Base-by-base conservation (phyloP, 2,888 invertebrate genomes). In the Sinelater perroti region DNA sequence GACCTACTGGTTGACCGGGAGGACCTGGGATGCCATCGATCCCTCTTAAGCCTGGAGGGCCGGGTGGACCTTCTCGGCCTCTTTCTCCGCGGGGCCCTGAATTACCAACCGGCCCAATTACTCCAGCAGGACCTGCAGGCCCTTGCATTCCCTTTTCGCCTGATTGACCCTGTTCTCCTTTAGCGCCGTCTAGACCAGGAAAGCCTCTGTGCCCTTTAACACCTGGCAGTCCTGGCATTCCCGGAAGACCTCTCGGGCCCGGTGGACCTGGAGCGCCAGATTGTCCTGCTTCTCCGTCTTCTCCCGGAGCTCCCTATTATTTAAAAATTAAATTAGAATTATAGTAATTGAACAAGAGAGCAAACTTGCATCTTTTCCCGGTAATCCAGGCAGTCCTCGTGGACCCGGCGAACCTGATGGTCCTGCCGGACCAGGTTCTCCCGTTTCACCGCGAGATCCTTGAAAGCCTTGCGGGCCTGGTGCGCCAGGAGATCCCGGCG, bases 191-290 rank as follows among this genome's bases (percentile, higher is more conserved):
- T 54, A 88, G 78, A 13, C 93, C 93, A 10, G 85, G 86, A 67
- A 87, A 90, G 1, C 93, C 93, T 44, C 90, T 82, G 74, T 93
- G 93, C 0, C 93, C 93, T 77, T 93, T 93, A 0, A 86, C 75
- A 1, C 94, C 94, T 1, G 91, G 90, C 3, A 92, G 79, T 0
- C 93, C 93, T 0, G 92, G 90, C 76, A 90, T 81, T 28, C 93
- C 87, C 2, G 86, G 82, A 5, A 77, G 75, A 0, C 94, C 94
- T 65, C 92, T 81, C 0, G 88, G 82, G 0, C 93, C 93, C 1
- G 87, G 79, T 13, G 88, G 86, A 0, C 93, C 93, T 2, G 82
- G 75, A 3, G 86, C 78, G 14, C 93, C 93, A 2, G 85, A 74
- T n/a, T 85, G 82, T 0, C 93, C 93, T 1, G 85, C 80, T 76